Evolutionary conservation across 2,113 vertebrate genomes (phyloP).

Genomic region (Apaloderma vittatum): DNA sequence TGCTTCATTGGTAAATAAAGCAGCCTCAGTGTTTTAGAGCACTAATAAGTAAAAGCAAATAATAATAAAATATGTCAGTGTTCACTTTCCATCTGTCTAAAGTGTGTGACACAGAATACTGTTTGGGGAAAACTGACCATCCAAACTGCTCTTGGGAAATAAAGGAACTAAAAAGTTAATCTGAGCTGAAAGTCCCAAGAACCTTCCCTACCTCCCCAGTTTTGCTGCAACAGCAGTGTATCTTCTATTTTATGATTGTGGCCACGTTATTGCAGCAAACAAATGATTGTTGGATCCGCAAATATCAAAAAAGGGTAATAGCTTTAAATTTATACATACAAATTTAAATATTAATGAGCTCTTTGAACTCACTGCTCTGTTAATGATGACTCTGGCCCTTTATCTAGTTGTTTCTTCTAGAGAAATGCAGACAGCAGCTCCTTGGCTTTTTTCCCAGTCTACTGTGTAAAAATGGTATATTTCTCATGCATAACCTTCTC

Average conservation of each 20-base stretch:
- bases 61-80: background rate
- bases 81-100: background rate
- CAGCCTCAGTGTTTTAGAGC: conserved; percentile 26
- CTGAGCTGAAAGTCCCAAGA: background rate
- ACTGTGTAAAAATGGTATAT: background rate
- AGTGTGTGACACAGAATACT: background rate
- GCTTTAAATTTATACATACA: background rate
- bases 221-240: background rate
- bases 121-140: background rate
- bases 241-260: background rate
- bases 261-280: background rate
- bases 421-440: background rate
- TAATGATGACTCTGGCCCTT: background rate
- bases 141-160: background rate
- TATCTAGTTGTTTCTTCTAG: background rate
- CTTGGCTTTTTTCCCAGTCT: background rate
- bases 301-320: conserved; percentile 6
- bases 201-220: background rate
- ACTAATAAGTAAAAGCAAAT: background rate
- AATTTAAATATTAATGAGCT: conserved; percentile 16
- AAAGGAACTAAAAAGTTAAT: background rate
- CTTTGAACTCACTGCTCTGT: background rate
- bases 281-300: background rate
- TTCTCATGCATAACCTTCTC: background rate
- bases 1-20: conserved; percentile 54